Evolutionary conservation across 2,797 vertebrate genomes (phyloP), one percentile per base, ranked within the genome.

Genomic region (Margarornis squamiger): DNA sequence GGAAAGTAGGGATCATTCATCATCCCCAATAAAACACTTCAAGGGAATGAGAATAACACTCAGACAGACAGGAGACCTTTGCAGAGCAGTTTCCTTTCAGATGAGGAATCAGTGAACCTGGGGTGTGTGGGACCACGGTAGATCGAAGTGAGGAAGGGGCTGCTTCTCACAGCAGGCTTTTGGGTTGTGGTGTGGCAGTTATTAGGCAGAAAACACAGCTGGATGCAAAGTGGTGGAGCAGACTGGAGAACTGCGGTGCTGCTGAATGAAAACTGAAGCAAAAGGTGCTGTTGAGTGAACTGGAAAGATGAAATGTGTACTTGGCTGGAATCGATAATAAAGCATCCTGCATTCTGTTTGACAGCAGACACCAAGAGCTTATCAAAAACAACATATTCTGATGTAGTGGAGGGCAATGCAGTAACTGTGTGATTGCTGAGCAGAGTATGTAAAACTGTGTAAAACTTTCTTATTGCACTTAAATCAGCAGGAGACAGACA

Each of bases 181-280:
- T 41, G 70, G 46, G 55, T 76, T 54, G 45, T 38, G 30, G 15
- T 27, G 12, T 74, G 67, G 63, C 51, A 66, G 43, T n/a, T 74
- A 71, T 82, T 59, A 68, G 30, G 59, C 72, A 68, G 62, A n/a
- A 87, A 87, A 59, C 48, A 76, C 14, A 65, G 81, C 30, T 54
- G 72, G 88, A 87, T 81, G 66, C 51, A 77, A 81, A 92, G 62
- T 14, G 62, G 12, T 43, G 73, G 77, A 48, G 29, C 72, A 86
- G 82, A 24, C 29, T 21, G 34, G 58, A 61, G 72, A 79, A 36
- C 54, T 2, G 8, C 2, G 0, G 12, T 43, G 52, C 45, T 48
- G 73, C 78, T 94, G 83, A 93, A 84, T 66, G 75, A 86, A 79
- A 92, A 72, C 74, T 30, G 92, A 83, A 93, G 57, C 81, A 55